Base-by-base conservation (phyloP, 2,888 invertebrate species). In the Zygogramma bicolorata region DNA sequence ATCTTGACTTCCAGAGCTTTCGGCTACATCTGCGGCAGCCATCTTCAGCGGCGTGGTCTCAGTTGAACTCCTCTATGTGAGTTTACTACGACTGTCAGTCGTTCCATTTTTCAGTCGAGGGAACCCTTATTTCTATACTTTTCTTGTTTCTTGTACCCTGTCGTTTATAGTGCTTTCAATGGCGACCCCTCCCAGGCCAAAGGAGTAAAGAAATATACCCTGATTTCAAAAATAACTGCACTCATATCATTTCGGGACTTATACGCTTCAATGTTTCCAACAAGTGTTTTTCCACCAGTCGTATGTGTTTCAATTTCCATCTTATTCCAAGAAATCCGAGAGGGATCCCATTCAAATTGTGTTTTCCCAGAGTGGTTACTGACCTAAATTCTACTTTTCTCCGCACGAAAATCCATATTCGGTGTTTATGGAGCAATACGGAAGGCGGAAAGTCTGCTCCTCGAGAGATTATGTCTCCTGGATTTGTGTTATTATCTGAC, bases 321-420 rank as follows among this genome's bases (percentile, higher is more conserved):
- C 27, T 25, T 27, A 27, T 53, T 25, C 25, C 13, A 25, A 25
- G 22, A 25, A 25, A 53, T 25, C 53, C 53, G 2, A 25, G 22
- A 27, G 27, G 53, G 53, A 25, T 25, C n/a, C 53, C n/a, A 53
- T 53, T 53, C 25, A 53, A 53, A 53, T 53, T 22, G 22, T 53
- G 53, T 53, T 53, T 53, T n/a, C 53, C 25, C 53, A 53, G 53
- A 53, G 53, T 53, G n/a, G 7, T n/a, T 20, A 53, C 25, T 27
- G 53, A 53, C 53, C 53, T 53, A n/a, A 25, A 53, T 53, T 53
- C 53, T 13, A 53, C 53, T 53, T 27, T 15, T 25, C 53, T n/a
- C 53, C n/a, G 53, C 53, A 27, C 25, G 27, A n/a, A 27, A 53
- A 53, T 53, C 53, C 27, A 53, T 53, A 53, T 53, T 53, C 27